Evolutionary conservation across 2,797 vertebrate genomes (phyloP), one percentile per base, ranked within the genome.

Genomic region (Sebastes iracundus): DNA sequence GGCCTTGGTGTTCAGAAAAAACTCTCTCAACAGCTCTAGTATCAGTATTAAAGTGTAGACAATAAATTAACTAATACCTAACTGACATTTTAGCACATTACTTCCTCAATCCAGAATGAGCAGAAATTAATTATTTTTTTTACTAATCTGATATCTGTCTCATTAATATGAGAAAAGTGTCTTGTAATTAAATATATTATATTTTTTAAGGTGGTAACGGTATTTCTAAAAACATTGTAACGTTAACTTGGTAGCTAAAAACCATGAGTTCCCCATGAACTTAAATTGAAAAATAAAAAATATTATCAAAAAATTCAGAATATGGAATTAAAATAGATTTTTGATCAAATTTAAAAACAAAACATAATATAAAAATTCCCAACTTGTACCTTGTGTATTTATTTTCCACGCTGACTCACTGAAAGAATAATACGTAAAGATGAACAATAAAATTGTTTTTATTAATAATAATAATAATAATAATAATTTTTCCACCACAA

Each of bases 401-500:
- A 14, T 61, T 58, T 35, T 14, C 16, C 25, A 61, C n/a, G 27
- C 13, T 6, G 20, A 75, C n/a, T 38, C 8, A 2, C 0, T 62
- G n/a, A 82, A 80, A 80, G 11, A 79, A 83, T 1, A 63, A 64
- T 1, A 60, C 72, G 65, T 56, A 80, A 88, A 92, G 66, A 85
- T 85, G 60, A 87, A 94, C 93, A 95, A 95, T 95, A 95, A 94
- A 94, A 93, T 84, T 89, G 88, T 94, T 95, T 95, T 95, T 95
- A 65, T 13, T 63, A 62, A 2, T 62, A 62, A 33, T 62, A 93
- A 96, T 97, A 97, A 97, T 70, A 70, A 56, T 71, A 93, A 96
- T 97, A 97, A 97, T 94, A 33, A 22, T 77, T 60, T 95, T 97
- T 97, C 95, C 98, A 99, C 97, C 96, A 99, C 97, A 98, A 97